Evolutionary conservation across 2,113 vertebrate genomes (phyloP).

Genomic region (Stegastes partitus): DNA sequence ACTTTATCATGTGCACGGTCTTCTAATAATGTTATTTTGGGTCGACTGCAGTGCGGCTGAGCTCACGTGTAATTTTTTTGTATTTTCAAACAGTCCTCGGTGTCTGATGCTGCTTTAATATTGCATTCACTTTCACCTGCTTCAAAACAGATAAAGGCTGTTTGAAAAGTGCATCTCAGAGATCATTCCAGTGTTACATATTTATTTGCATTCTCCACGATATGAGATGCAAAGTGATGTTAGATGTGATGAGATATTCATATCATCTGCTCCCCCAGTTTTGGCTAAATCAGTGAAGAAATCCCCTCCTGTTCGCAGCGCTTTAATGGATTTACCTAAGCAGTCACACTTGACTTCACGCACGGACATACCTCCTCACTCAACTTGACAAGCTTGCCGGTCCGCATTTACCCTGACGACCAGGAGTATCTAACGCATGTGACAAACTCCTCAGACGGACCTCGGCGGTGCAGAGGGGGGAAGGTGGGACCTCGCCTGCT

Average conservation of each 20-base stretch:
- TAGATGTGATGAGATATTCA: constrained; percentile 22
- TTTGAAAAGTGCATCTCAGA: neutral
- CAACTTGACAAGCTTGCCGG: constrained; percentile 83
- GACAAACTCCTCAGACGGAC: constrained; percentile 80
- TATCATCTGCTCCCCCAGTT: constrained; percentile 14
- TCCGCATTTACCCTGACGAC: constrained; percentile 73
- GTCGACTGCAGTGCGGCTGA: neutral
- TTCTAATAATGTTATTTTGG: neutral
- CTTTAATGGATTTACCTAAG: constrained; percentile 79
- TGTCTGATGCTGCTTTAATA: neutral
- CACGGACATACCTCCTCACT: constrained; percentile 78
- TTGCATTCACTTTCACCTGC: neutral
- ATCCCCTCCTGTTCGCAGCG: neutral
- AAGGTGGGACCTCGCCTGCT: constrained; percentile 37
- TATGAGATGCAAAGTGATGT: neutral
- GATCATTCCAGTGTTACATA: neutral
- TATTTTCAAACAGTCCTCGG: neutral
- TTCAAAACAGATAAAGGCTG: neutral
- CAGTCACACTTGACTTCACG: constrained; percentile 75
- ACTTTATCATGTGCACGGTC: neutral
- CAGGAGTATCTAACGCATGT: constrained; percentile 75
- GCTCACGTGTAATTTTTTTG: neutral
- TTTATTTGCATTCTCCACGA: neutral
- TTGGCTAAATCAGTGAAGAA: constrained; percentile 7
- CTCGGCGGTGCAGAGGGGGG: neutral